These are phyloP conservation scores for Ornithoptera priamus DNA, from an alignment of 2,888 invertebrate species.

Conservation along the genomic window DNA sequence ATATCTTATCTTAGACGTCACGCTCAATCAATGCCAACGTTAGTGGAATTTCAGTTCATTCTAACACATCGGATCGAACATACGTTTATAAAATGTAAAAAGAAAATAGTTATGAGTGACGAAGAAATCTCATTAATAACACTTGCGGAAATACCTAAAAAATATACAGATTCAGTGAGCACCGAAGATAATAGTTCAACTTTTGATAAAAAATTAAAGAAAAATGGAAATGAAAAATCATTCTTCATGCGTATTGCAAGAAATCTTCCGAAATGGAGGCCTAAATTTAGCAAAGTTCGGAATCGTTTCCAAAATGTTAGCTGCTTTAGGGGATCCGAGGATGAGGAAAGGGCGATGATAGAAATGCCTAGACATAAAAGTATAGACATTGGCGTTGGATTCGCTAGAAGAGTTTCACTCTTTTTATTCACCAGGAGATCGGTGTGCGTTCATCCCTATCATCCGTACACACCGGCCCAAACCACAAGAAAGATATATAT, in stretches of 20 bases:
- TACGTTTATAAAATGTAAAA: slow-evolving; percentile 51
- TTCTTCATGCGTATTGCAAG: slow-evolving; percentile 49
- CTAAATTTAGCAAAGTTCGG: slow-evolving; percentile 53
- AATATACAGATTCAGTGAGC: slow-evolving; percentile 44
- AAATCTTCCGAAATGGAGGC: slow-evolving; percentile 48
- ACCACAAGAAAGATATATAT: slow-evolving; percentile 65
- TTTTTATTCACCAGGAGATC: slow-evolving; percentile 68
- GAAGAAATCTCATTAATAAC: slow-evolving; percentile 52
- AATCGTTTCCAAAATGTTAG: slow-evolving; percentile 55
- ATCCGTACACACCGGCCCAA: slow-evolving; percentile 69
- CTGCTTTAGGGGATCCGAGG: slow-evolving; percentile 52
- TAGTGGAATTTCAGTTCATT: slow-evolving; percentile 46
- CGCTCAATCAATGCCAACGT: slow-evolving; percentile 75
- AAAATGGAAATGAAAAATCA: slow-evolving; percentile 35
- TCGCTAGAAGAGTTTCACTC: slow-evolving; percentile 65
- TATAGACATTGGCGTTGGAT: slow-evolving; percentile 66
- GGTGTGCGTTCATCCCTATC: slow-evolving; percentile 69
- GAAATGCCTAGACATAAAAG: slow-evolving; percentile 65
- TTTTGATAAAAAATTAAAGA: slow-evolving; percentile 8
- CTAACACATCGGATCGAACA: slow-evolving; percentile 47
- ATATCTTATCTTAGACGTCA: slow-evolving; percentile 68
- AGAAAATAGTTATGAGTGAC: slow-evolving; percentile 57
- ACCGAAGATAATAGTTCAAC: slow-evolving; percentile 36
- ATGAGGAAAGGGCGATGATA: slow-evolving; percentile 53
- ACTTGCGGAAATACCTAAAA: slow-evolving; percentile 46